phyloP scores from a whole-genome alignment of 2,113 vertebrate species.

The Hylia prasina region DNA sequence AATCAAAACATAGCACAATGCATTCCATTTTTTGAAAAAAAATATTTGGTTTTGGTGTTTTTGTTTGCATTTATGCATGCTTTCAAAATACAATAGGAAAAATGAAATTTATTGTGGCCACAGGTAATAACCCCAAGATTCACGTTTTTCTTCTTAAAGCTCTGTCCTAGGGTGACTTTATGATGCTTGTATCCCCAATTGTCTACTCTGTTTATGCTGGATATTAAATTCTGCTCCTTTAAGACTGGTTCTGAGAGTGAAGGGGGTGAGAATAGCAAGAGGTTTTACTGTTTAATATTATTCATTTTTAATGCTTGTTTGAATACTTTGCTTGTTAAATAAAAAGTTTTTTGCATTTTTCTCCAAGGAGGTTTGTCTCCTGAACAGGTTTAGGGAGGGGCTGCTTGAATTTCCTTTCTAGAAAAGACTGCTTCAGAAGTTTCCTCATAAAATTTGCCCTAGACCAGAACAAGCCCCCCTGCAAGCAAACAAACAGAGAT shows the following conservation, averaged over 20 bases:
- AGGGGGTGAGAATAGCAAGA: not conserved
- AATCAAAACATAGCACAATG: not conserved
- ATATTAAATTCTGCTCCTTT: no score
- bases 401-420: not conserved
- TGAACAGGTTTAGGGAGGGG: not conserved
- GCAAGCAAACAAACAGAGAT: not conserved
- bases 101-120: not conserved
- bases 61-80: not conserved
- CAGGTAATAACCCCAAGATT: not conserved
- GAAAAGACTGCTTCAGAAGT: not conserved
- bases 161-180: not conserved
- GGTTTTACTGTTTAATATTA: not conserved
- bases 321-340: not conserved
- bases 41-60: no score
- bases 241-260: not conserved
- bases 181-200: not conserved
- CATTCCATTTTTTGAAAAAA: not conserved
- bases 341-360: not conserved
- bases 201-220: not conserved
- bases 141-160: not conserved
- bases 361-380: not conserved
- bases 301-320: not conserved
- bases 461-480: not conserved
- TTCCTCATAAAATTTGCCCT: not conserved
- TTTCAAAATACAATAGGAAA: not conserved